Evolutionary conservation across 2,797 vertebrate species (phyloP), one percentile per base, ranked within the genome.

Genomic region (Danionella dracula): DNA sequence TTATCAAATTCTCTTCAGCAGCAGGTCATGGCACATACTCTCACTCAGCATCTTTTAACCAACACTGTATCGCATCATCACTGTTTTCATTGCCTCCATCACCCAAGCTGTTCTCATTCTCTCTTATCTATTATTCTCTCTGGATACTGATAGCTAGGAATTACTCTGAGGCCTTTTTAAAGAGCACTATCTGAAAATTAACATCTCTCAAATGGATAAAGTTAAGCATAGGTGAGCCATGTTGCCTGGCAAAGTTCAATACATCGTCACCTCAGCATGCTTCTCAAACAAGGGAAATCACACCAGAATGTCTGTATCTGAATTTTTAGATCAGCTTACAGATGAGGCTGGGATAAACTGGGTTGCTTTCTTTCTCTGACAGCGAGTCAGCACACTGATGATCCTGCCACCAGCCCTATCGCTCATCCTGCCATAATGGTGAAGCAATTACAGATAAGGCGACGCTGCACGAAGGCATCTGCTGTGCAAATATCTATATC

Each of bases 361-460:
- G 31, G 34, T 66, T 57, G 44, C 34, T 16, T 54, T 55, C 51
- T 58, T 42, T 31, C 65, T 46, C 58, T 68, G 48, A 56, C 68
- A 75, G 53, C 12, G 31, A 48, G 53, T 57, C 53, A 49, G 54
- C 42, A 57, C 53, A 66, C 72, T 71, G 66, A 66, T 66, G 71
- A 66, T 59, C 49, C 58, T 50, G 66, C 63, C 63, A 54, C 58
- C 40, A 59, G 57, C 60, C 68, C 71, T 49, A 72, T 75, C 70
- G 71, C 50, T 76, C 69, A 68, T 67, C 65, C 65, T 60, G 66
- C 57, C 49, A 66, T 74, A 72, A 76, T 67, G 45, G 66, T 67
- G 57, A 75, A 67, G 69, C 70, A 77, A 77, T 75, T 78, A 78
- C 70, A 69, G 75, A 76, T 76, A 71, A 73, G 76, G 15, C 42